Conservation (phyloP, 2,888 invertebrate species). For the Spicauda simplicius region DNA sequence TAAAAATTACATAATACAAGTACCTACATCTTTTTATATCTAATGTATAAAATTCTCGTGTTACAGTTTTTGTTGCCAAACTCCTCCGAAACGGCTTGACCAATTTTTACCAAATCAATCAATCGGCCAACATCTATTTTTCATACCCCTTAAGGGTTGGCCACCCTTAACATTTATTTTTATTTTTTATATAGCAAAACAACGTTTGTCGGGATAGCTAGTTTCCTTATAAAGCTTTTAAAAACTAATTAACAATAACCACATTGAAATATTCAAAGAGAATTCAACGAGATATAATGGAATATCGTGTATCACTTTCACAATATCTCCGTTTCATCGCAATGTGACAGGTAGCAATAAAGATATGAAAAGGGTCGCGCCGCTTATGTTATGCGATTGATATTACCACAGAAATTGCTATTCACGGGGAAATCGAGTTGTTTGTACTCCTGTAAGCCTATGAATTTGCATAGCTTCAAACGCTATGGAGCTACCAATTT, state of each 20-base stretch:
- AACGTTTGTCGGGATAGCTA: too few relatives aligned
- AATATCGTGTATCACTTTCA: background rate
- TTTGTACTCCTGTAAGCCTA: constrained; percentile 54
- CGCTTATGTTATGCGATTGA: constrained; percentile 71
- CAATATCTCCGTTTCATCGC: constrained; percentile 5
- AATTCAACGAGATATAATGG: background rate
- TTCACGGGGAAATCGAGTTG: constrained; percentile 66
- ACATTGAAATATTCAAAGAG: background rate
- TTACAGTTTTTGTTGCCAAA: too few relatives aligned
- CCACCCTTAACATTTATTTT: too few relatives aligned
- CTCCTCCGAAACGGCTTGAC: too few relatives aligned
- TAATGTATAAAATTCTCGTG: too few relatives aligned
- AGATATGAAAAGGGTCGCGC: constrained; percentile 63
- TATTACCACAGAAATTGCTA: constrained; percentile 73
- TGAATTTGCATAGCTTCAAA: constrained; percentile 49
- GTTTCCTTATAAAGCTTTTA: background rate
- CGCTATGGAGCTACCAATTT: constrained; percentile 39
- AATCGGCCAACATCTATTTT: too few relatives aligned
- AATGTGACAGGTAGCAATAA: constrained; percentile 16
- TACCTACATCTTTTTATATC: too few relatives aligned
- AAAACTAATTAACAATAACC: background rate
- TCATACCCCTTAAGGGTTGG: too few relatives aligned
- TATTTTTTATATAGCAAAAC: too few relatives aligned
- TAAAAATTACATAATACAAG: too few relatives aligned
- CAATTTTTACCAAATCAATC: too few relatives aligned